phyloP scores from a whole-genome alignment of 2,888 invertebrate genomes.

The Alloscopus bannaensis region DNA sequence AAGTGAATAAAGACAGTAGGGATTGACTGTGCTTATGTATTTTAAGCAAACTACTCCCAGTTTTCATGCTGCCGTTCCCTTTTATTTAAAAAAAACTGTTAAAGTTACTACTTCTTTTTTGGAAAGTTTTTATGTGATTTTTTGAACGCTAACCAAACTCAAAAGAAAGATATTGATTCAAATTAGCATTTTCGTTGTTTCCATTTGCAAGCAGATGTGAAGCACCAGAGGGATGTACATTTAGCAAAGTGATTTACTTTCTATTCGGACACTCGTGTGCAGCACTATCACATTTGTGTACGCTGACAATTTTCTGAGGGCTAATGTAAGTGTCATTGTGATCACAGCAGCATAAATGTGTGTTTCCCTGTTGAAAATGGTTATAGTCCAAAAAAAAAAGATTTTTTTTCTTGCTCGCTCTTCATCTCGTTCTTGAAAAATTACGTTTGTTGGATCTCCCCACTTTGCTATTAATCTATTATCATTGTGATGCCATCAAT shows the following conservation, averaged over 20 bases:
- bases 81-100: slow-evolving; percentile 9
- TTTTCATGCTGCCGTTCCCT: background rate
- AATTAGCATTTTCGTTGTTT: slow-evolving; percentile 28
- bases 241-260: too few species aligned
- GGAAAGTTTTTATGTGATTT: slow-evolving; percentile 35
- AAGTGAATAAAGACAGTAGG: too few species aligned
- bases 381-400: too few species aligned
- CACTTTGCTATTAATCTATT: slow-evolving; percentile 35
- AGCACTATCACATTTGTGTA: too few species aligned
- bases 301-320: background rate
- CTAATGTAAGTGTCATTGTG: background rate
- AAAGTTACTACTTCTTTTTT: slow-evolving; percentile 26
- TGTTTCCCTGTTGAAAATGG: background rate
- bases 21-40: too few species aligned
- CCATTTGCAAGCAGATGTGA: background rate
- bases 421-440: too few species aligned
- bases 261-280: too few species aligned
- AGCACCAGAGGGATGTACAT: too few species aligned
- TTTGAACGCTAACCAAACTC: background rate
- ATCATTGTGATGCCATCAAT: slow-evolving; percentile 16
- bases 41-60: too few species aligned
- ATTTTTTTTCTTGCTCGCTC: too few species aligned
- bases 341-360: background rate
- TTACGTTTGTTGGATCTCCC: too few species aligned
- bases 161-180: slow-evolving; percentile 41